phyloP scores from a whole-genome alignment of 37 sponge, comb jelly and placozoan species.

The Cladorhizidae sp. region DNA sequence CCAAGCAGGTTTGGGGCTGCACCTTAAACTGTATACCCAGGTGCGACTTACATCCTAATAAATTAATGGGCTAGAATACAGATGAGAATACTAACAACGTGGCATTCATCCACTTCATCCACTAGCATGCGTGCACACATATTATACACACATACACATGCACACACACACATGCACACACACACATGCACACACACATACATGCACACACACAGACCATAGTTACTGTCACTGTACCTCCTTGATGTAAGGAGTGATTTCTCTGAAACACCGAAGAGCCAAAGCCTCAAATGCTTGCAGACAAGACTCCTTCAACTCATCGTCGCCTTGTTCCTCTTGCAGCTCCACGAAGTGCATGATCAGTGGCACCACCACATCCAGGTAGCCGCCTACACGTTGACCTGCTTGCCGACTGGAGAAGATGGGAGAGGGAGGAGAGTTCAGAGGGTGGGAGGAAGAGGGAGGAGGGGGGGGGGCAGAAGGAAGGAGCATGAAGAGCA shows the following conservation, averaged over 20 bases:
- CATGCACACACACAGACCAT: neutral
- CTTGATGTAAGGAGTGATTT: slow-evolving; percentile 84
- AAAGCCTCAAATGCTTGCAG: slow-evolving; percentile 92
- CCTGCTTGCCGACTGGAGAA: slow-evolving; percentile 92
- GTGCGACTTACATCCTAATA: no score
- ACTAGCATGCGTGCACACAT: no score
- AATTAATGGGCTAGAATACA: no score
- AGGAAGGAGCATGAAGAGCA: no score
- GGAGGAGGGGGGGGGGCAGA: neutral
- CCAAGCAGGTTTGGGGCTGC: no score
- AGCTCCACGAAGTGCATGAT: slow-evolving; percentile 69
- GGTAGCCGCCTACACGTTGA: slow-evolving; percentile 75
- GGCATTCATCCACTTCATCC: no score
- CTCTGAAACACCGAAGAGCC: slow-evolving; percentile 85
- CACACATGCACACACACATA: neutral
- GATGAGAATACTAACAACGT: no score
- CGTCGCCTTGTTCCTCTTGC: slow-evolving; percentile 69
- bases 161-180: neutral
- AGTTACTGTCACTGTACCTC: slow-evolving; percentile 37
- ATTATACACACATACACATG: neutral
- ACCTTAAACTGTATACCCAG: no score
- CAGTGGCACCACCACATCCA: slow-evolving; percentile 78
- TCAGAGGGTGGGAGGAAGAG: neutral
- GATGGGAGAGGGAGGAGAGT: neutral
- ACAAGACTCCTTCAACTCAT: slow-evolving; percentile 94